Percentiles rank a stretch among this genome's conserved stretches.
Evolutionary conservation across 2,888 invertebrate species (phyloP).

Genomic region (Antheraea yamamai): DNA sequence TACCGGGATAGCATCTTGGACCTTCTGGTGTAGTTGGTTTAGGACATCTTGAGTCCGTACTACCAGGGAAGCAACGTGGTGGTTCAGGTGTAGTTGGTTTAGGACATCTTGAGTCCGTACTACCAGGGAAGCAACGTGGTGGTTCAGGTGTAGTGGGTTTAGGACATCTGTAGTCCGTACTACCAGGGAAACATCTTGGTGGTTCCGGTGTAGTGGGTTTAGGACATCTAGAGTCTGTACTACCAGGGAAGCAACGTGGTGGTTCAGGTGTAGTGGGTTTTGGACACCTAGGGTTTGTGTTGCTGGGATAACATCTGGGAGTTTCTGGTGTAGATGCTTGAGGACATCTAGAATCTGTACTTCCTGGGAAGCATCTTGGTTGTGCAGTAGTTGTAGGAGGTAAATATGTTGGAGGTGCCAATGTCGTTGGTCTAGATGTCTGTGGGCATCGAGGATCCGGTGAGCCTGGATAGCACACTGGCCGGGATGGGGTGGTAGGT

Average conservation of each 20-base stretch:
- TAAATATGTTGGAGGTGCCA: conserved; percentile 24
- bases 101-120: conserved; percentile 28
- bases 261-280: conserved; percentile 44
- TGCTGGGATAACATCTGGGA: conserved; percentile 42
- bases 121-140: conserved; percentile 27
- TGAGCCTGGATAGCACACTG: too few species aligned
- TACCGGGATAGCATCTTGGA: conserved; percentile 45
- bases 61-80: conserved; percentile 37
- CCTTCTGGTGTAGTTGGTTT: conserved; percentile 33
- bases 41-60: conserved; percentile 37
- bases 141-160: conserved; percentile 31
- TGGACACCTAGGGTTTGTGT: conserved; percentile 52
- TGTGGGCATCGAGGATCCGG: conserved; percentile 50
- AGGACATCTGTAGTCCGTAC: conserved; percentile 50
- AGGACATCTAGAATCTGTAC: conserved; percentile 43
- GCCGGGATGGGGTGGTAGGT: conserved; percentile 44
- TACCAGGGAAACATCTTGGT: conserved; percentile 35
- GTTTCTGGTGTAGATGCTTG: conserved; percentile 41
- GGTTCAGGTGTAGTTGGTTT: conserved; percentile 39
- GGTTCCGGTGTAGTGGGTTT: conserved; percentile 47
- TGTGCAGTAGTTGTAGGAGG: conserved; percentile 37
- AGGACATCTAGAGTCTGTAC: conserved; percentile 49
- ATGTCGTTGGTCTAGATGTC: conserved; percentile 32
- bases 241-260: conserved; percentile 57
- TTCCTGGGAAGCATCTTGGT: conserved; percentile 45